Base-by-base conservation (phyloP, 1,140 invertebrate genomes). In the Zelostemma sp. region DNA sequence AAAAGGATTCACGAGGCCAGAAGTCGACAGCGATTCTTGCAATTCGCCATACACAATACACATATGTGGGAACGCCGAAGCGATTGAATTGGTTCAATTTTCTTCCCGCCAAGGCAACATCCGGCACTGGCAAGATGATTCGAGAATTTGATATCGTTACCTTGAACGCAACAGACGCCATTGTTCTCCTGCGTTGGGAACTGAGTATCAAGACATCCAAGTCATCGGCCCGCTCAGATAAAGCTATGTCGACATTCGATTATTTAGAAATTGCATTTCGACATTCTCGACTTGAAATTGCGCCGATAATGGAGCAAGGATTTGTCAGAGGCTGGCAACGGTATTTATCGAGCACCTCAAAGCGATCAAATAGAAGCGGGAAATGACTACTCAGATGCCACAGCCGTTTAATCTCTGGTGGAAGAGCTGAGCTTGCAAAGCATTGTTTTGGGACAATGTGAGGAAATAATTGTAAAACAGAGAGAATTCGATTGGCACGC, bases 91-190 rank as follows among this genome's bases (percentile, higher is more conserved):
- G 65, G 70, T 68, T 68, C 70, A 72, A 72, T 72, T 68, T 68
- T 54, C 61, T 68, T 68, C 21, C 65, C 62, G 49, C 62, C 65
- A 33, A 47, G 54, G 70, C 57, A 72, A 72, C 70, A 72, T 72
- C 70, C 70, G 70, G 70, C 46, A 63, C 58, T 64, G 63, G 64
- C 61, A 72, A 72, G 62, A 72, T 73, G 70, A 68, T 73, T 68
- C 55, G 54, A 38, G 62, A 66, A 68, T 73, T 73, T 55, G 70
- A 68, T 73, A 73, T 63, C 62, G 70, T 72, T 72, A 68, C 61
- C 54, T 58, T 62, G 61, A 65, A 48, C 70, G 65, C 45, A 17
- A 46, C 47, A 56, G 33, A 53, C 53, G 57, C 60, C 56, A 68
- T 67, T 72, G 64, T 67, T 72, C 64, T 57, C 43, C 19, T 50